Evolutionary conservation across 1,140 invertebrate species (phyloP).

Genomic region (Zophobas morio): DNA sequence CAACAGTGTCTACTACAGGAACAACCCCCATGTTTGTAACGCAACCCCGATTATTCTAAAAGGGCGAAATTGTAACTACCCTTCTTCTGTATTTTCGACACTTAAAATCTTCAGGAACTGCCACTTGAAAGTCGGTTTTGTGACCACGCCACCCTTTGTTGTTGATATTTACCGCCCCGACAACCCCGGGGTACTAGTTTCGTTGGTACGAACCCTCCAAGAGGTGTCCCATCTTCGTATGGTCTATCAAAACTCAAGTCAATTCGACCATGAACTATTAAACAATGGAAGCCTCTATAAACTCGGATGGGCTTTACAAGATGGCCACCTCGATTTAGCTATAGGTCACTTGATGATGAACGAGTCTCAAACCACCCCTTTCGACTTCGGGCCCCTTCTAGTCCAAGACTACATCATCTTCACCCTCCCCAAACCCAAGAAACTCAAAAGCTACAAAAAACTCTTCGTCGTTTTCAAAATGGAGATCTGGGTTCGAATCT

Average conservation of each 20-base stretch:
- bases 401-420: constrained; percentile 3
- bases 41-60: background rate
- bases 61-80: background rate
- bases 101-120: background rate
- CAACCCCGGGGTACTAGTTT: constrained; percentile 31
- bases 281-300: constrained; percentile 14
- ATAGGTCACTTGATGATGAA: constrained; percentile 40
- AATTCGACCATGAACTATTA: constrained; percentile 7
- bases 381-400: constrained; percentile 25
- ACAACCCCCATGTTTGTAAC: background rate
- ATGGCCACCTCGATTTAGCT: constrained; percentile 1
- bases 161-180: background rate
- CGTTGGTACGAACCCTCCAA: background rate
- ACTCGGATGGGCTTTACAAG: background rate
- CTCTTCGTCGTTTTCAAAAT: constrained; percentile 13
- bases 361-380: constrained; percentile 36
- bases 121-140: background rate
- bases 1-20: background rate
- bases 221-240: background rate
- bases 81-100: background rate
- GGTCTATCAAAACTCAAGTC: background rate
- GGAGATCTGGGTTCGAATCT: constrained; percentile 21
- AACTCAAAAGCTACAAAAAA: constrained; percentile 24
- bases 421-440: background rate
- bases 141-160: constrained; percentile 1